Evolutionary conservation across 2,113 vertebrate genomes (phyloP).

Genomic region (Sapayoa aenigma): DNA sequence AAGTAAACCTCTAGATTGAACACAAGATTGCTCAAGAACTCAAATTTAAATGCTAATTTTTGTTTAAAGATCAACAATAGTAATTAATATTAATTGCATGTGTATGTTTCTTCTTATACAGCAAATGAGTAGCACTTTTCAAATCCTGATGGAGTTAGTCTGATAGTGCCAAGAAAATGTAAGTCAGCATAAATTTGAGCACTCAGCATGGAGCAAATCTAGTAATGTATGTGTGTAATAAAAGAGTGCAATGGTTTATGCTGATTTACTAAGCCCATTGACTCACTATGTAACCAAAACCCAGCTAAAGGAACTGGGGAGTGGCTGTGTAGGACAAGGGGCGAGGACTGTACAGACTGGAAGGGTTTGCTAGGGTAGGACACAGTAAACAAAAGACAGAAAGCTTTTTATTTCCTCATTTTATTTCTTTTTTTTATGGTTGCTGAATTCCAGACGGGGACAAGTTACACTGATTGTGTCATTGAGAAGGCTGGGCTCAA

Average conservation of each 20-base stretch:
- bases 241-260: neutral
- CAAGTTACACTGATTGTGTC: neutral
- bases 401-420: neutral
- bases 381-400: neutral
- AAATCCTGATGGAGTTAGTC: neutral
- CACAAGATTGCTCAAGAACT: neutral
- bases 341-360: neutral
- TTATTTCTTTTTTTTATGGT: neutral
- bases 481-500: neutral
- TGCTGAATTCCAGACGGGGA: neutral
- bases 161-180: neutral
- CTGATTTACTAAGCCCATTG: neutral
- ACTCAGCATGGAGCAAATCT: neutral
- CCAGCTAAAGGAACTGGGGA: neutral
- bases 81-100: neutral
- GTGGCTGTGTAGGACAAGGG: neutral
- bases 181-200: neutral
- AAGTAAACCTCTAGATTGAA: neutral
- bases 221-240: neutral
- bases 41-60: neutral
- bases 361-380: neutral
- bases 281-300: conserved; percentile 42
- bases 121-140: neutral
- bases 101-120: neutral
- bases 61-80: neutral